These are phyloP conservation scores for Tribolium castaneum DNA, from an alignment of 1,140 invertebrate genomes.

Conservation along the genomic window DNA sequence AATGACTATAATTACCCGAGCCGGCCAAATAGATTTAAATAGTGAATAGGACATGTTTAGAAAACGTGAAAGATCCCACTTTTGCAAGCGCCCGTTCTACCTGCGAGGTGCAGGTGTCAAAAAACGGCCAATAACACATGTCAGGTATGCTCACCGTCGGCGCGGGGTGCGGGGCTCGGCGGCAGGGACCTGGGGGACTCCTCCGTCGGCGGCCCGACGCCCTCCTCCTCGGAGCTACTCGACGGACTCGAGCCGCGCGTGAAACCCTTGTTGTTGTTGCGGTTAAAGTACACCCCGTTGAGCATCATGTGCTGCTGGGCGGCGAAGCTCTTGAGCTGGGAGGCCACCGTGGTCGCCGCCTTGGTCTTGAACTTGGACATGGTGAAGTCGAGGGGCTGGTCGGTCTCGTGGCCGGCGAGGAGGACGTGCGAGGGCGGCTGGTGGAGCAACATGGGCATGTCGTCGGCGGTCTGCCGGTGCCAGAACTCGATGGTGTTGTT, in stretches of 20 bases:
- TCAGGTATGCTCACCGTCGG: constrained; percentile 59
- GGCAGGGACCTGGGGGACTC: constrained; percentile 58
- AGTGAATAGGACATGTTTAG: constrained; percentile 30
- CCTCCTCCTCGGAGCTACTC: constrained; percentile 61
- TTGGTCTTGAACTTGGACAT: constrained; percentile 65
- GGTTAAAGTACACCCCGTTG: constrained; percentile 60
- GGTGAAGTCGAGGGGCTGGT: constrained; percentile 66
- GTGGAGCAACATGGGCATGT: constrained; percentile 64
- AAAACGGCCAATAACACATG: constrained; percentile 21
- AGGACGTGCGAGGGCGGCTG: constrained; percentile 61
- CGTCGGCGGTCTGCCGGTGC: constrained; percentile 53
- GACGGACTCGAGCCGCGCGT: constrained; percentile 60
- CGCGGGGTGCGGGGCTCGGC: constrained; percentile 55
- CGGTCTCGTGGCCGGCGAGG: constrained; percentile 55
- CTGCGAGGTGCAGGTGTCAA: constrained; percentile 35
- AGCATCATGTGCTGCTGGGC: constrained; percentile 62
- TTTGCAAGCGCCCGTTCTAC: constrained; percentile 6
- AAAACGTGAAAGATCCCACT: constrained; percentile 26
- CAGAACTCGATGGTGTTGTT: constrained; percentile 63
- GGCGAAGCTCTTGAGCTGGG: constrained; percentile 58
- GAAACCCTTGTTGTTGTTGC: constrained; percentile 62
- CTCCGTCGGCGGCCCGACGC: constrained; percentile 57
- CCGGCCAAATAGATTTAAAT: not conserved
- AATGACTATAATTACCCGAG: constrained; percentile 17
- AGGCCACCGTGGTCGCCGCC: constrained; percentile 54